These are phyloP conservation scores for Urocynchramus pylzowi DNA, from an alignment of 2,113 vertebrate species.

Conservation along the genomic window DNA sequence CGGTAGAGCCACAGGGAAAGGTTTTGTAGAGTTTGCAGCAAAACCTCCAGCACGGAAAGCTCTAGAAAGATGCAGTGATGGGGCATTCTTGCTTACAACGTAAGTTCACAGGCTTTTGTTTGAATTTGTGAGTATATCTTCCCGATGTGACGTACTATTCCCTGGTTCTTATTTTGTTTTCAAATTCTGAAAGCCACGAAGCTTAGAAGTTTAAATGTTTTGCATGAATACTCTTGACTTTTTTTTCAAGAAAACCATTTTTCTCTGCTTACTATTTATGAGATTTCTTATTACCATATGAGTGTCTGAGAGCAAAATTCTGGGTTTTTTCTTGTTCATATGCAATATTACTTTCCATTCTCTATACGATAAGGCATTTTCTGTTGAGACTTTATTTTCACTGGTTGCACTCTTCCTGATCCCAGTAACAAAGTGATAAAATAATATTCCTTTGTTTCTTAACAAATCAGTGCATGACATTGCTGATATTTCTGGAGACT, in stretches of 20 bases:
- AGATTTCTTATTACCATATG: background rate
- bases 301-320: background rate
- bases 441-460: background rate
- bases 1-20: slow-evolving; percentile 90
- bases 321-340: background rate
- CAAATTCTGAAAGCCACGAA: background rate
- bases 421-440: background rate
- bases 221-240: background rate
- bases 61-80: slow-evolving; percentile 91
- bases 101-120: slow-evolving; percentile 73
- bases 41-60: slow-evolving; percentile 93
- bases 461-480: background rate
- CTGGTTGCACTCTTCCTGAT: background rate
- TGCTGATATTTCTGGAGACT: background rate
- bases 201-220: background rate
- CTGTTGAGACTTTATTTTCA: background rate
- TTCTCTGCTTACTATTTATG: background rate
- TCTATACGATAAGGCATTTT: background rate
- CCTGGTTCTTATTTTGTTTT: background rate
- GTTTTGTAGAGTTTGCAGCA: slow-evolving; percentile 93
- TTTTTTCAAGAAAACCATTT: background rate
- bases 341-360: background rate
- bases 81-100: slow-evolving; percentile 93
- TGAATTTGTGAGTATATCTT: background rate
- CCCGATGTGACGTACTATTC: background rate